Evolutionary conservation across 2,888 invertebrate genomes (phyloP), one percentile per base, ranked within the genome.

Genomic region (Graphium colonna): DNA sequence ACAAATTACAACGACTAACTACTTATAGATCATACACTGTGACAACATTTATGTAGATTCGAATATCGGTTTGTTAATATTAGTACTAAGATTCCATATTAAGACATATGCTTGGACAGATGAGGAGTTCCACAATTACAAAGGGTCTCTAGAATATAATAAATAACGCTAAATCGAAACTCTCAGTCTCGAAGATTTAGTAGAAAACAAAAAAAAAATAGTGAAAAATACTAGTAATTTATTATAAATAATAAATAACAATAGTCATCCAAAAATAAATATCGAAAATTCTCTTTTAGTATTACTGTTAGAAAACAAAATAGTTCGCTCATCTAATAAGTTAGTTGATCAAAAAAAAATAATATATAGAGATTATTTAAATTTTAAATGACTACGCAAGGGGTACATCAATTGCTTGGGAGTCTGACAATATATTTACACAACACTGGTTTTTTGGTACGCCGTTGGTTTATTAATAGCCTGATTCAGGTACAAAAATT

Each of bases 1-100:
- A 52, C 17, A 46, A 7, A 41, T 62, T 57, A 56, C 61, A 56
- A 59, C 60, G 57, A 54, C 60, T 65, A 63, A 51, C 55, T 61
- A 59, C 59, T 56, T 55, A 53, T 58, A 57, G 55, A 60, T 63
- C 62, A 55, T 52, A 65, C 56, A 60, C 52, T 8, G 21, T 9
- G 31, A 60, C 54, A 52, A 62, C 52, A 61, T 46, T 52, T 51
- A 57, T 31, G 44, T 40, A 40, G 33, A 28, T 52, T 28, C 17
- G 28, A 43, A 8, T 12, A 47, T 38, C 43, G 38, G 36, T 42
- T 39, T 13, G 38, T 16, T 16, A 31, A 21, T 9, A 31, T 50
- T 15, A 21, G 13, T 51, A 44, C 10, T 9, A 12, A 28, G 43
- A 44, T 43, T 42, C 28, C 12, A 51, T 51, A 28, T 40, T 9